Base-by-base conservation (phyloP, 1,140 invertebrate species). In the Drosophila aff. region DNA sequence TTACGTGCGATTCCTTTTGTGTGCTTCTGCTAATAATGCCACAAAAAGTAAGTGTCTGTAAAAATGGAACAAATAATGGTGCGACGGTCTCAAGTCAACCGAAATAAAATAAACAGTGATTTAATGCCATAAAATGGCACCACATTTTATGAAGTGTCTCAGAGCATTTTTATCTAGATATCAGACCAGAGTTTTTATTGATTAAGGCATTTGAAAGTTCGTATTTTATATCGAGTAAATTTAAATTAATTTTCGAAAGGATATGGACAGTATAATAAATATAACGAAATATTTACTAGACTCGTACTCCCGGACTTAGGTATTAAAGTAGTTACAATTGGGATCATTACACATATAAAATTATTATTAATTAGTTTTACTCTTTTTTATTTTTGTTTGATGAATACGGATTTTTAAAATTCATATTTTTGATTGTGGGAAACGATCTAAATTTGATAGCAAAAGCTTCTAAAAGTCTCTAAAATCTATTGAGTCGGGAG, bases 1-100 rank as follows among this genome's bases (percentile, higher is more conserved):
- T 84, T 81, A 90, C 81, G 85, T 62, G 63, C 46, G 76, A 74
- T 82, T 82, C 49, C 74, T 31, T 69, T 71, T 58, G 59, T 73
- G n/a, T 23, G 58, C 40, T 26, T 55, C 36, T 33, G 74, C 63
- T 58, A 59, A 66, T 76, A 66, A 76, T 65, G 44, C 43, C 46
- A 47, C 33, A 36, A 50, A 71, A 63, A 31, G 38, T 40, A 62
- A 33, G 28, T 38, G 63, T 77, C 65, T 38, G 44, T 77, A 68
- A 77, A 77, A 68, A 41, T 66, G 21, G n/a, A 18, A 28, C 57
- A 49, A 53, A 53, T 53, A 53, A 53, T 53, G 18, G 31, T 33
- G 31, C 18, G 50, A 36, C 18, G 31, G 31, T 21, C 13, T 36
- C 18, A 53, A 36, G 31, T 36, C 50, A 21, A 53, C n/a, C 50